phyloP scores from a whole-genome alignment of 2,113 vertebrate genomes.

The Psittacus erithacus region DNA sequence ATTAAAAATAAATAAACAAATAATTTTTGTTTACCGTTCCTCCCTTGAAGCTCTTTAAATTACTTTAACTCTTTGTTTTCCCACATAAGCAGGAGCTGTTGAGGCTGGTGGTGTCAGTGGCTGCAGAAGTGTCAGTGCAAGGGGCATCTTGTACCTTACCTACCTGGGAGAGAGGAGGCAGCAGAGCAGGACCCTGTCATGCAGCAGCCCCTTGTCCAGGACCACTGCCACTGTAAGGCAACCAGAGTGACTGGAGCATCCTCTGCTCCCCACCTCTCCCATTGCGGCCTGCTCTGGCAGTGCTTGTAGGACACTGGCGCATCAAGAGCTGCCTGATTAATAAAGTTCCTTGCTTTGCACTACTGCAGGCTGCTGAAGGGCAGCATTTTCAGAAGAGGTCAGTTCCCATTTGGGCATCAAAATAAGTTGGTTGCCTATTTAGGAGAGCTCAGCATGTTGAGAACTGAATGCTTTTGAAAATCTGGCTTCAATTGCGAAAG shows the following conservation, averaged over 20 bases:
- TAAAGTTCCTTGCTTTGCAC: constrained; percentile 44
- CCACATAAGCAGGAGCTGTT: background rate
- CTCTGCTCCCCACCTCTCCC: background rate
- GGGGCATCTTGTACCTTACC: rapidly evolving
- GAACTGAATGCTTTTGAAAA: constrained; percentile 66
- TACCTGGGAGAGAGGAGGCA: background rate
- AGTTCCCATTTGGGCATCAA: constrained; percentile 59
- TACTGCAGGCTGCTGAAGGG: constrained; percentile 47
- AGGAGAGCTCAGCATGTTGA: constrained; percentile 59
- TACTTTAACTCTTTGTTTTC: constrained; percentile 32
- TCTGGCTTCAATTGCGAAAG: constrained; percentile 64
- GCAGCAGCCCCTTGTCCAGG: background rate
- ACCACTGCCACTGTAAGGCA: background rate
- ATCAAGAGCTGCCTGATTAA: constrained; percentile 39
- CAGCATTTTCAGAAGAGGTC: constrained; percentile 63
- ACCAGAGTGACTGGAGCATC: background rate
- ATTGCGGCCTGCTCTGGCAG: background rate
- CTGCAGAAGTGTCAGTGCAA: background rate
- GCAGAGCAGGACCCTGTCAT: background rate
- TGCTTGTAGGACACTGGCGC: background rate
- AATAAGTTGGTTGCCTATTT: constrained; percentile 66
- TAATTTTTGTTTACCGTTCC: background rate
- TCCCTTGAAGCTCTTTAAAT: background rate
- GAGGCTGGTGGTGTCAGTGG: background rate
- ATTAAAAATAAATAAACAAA: constrained; percentile 60